Base-by-base conservation (phyloP, 2,797 vertebrate species). In the Manis javanica region DNA sequence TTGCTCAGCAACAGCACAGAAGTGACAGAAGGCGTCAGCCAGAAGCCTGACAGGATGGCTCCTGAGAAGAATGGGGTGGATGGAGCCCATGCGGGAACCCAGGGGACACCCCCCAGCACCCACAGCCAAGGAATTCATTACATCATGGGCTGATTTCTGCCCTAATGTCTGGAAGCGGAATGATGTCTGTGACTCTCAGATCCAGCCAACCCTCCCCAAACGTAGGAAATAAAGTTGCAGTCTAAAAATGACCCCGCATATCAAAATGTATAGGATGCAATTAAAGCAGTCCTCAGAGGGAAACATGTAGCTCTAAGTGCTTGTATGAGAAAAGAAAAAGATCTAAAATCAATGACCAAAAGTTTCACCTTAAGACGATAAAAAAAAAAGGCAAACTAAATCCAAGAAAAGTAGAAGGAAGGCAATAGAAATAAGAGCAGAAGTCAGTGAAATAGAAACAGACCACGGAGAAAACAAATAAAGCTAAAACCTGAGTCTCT, bases 61-160 rank as follows among this genome's bases (percentile, higher is more conserved):
- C 7, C 79, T 7, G 64, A 49, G 69, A 4, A 2, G 31, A 34
- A 7, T 14, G 31, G 2, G 21, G 42, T 1, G 0, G 23, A 31
- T 1, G 2, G 39, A 42, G 1, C 2, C 19, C 24, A 7, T 0
- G 0, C 3, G 39, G 42, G 10, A 46, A 31, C 4, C 34, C 4
- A 5, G 53, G 21, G 1, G 23, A 34, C 51, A 3, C 37, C 0
- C 0, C 21, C 3, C 37, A 46, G 46, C 68, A 34, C 26, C 64
- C 15, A 2, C 4, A 3, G 31, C 81, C 42, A 46, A 39, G 12
- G 18, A 39, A 39, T 15, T 79, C 72, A 23, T 18, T 16, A 23
- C 3, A 1, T 24, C 19, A 9, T 4, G 24, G 55, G 18, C 23
- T 3, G 1, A 2, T 42, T 18, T 82, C 77, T 69, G 49, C 21